Evolutionary conservation across 2,888 invertebrate genomes (phyloP).

Genomic region (Eumerus sabulonum): DNA sequence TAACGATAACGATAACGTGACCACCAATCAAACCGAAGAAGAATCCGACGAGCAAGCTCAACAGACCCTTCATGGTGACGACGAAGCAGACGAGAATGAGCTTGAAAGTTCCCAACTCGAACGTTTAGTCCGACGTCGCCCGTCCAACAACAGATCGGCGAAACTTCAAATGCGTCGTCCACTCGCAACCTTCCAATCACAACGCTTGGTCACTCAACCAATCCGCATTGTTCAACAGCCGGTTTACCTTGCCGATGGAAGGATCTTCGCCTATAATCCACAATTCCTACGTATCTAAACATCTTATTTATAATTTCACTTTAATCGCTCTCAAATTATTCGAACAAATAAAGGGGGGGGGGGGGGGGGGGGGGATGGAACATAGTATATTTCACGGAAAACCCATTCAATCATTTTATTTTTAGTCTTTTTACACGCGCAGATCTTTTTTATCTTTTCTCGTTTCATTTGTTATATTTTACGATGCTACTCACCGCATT

Average conservation of each 20-base stretch:
- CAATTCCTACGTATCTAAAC: constrained; percentile 43
- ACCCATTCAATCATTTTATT: constrained; percentile 43
- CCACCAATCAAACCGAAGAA: constrained; percentile 18
- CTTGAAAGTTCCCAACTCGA: constrained; percentile 36
- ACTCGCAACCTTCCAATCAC: constrained; percentile 2
- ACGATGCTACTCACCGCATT: constrained; percentile 49
- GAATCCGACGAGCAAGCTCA: constrained; percentile 33
- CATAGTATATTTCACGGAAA: constrained; percentile 5
- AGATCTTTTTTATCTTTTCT: constrained; percentile 42
- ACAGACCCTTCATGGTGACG: background rate
- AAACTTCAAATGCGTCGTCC: constrained; percentile 30
- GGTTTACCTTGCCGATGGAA: constrained; percentile 50
- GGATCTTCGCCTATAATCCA: constrained; percentile 45
- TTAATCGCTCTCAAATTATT: constrained; percentile 45
- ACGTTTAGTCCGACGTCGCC: constrained; percentile 31
- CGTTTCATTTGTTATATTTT: constrained; percentile 27
- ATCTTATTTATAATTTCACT: constrained; percentile 5
- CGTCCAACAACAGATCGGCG: constrained; percentile 12
- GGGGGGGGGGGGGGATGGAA: background rate
- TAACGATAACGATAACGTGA: constrained; percentile 7
- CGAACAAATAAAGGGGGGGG: constrained; percentile 35
- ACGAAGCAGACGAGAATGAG: constrained; percentile 51
- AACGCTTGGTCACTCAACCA: constrained; percentile 41
- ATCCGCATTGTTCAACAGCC: constrained; percentile 27
- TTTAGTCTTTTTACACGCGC: constrained; percentile 36